Evolutionary conservation across 30 jellyfish, hydroid and myxozoan species (phyloP).

Genomic region (Calvadosia cruxmelitensis): DNA sequence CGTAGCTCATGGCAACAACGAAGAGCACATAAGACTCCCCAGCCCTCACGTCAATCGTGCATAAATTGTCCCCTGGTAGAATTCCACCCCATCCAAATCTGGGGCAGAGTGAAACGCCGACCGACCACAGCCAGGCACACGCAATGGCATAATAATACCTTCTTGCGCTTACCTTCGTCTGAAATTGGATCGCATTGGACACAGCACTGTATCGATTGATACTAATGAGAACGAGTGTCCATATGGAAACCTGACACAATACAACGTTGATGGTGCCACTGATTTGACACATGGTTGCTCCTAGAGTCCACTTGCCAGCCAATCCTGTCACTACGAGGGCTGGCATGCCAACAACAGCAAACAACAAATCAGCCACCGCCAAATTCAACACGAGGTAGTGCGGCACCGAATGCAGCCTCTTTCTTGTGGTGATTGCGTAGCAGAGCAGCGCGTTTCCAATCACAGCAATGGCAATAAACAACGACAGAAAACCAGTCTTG

Average conservation of each 20-base stretch:
- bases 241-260: constrained; percentile 67
- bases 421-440: constrained; percentile 35
- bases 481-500: no score
- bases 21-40: constrained; percentile 33
- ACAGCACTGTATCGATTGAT: constrained; percentile 75
- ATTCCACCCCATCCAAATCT: constrained; percentile 86
- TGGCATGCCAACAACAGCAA: constrained; percentile 62
- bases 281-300: constrained; percentile 49
- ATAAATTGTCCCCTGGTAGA: constrained; percentile 67
- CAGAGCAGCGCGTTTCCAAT: constrained; percentile 63
- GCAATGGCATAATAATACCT: constrained; percentile 31
- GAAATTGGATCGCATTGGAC: constrained; percentile 39
- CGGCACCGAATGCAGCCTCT: constrained; percentile 56
- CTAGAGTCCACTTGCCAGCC: constrained; percentile 72
- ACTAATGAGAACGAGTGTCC: constrained; percentile 77
- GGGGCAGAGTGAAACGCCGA: constrained; percentile 46
- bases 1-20: constrained; percentile 39
- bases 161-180: constrained; percentile 28
- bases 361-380: constrained; percentile 81
- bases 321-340: constrained; percentile 43
- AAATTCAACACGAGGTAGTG: constrained; percentile 71
- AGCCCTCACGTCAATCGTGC: constrained; percentile 73
- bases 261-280: constrained; percentile 61
- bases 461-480: no score
- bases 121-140: constrained; percentile 53